phyloP scores from a whole-genome alignment of 1,140 invertebrate genomes.

The Hylaeus anthracinus region DNA sequence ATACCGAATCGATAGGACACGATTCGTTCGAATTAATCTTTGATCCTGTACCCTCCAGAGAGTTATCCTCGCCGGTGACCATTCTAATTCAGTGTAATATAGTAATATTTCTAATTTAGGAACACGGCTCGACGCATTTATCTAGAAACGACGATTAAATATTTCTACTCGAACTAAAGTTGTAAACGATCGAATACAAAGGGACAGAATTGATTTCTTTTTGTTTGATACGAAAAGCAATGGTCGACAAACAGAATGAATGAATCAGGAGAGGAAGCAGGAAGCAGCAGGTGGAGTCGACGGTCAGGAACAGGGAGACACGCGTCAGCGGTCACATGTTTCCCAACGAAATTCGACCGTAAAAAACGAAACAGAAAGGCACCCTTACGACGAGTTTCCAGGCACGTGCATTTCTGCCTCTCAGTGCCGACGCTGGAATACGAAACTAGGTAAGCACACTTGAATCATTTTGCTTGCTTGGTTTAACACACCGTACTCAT shows the following conservation, averaged over 20 bases:
- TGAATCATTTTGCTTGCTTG: constrained; percentile 1
- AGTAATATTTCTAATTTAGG: too few relatives aligned
- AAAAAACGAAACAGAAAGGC: neutral
- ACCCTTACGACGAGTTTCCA: neutral
- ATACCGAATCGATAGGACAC: too few relatives aligned
- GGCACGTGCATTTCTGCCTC: neutral
- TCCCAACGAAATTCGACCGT: constrained; percentile 21
- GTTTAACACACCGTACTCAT: too few relatives aligned
- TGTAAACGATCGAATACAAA: too few relatives aligned
- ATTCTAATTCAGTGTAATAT: too few relatives aligned
- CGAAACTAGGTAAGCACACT: constrained; percentile 5
- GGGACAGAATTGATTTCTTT: neutral
- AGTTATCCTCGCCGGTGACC: too few relatives aligned
- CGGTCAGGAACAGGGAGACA: constrained; percentile 61
- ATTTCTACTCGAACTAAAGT: too few relatives aligned
- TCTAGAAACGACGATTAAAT: too few relatives aligned
- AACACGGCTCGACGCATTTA: too few relatives aligned
- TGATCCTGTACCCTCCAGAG: too few relatives aligned
- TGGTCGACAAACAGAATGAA: constrained; percentile 35
- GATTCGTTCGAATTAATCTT: too few relatives aligned
- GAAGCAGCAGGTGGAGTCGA: constrained; percentile 60
- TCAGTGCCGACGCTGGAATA: neutral
- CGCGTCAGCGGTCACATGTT: constrained; percentile 44
- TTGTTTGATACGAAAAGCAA: neutral
- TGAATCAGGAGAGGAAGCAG: constrained; percentile 58